A percentile compares a stretch with the other conserved stretches of the same genome.
Evolutionary conservation across 2,113 vertebrate species (phyloP).

Genomic region (Saccopteryx leptura): DNA sequence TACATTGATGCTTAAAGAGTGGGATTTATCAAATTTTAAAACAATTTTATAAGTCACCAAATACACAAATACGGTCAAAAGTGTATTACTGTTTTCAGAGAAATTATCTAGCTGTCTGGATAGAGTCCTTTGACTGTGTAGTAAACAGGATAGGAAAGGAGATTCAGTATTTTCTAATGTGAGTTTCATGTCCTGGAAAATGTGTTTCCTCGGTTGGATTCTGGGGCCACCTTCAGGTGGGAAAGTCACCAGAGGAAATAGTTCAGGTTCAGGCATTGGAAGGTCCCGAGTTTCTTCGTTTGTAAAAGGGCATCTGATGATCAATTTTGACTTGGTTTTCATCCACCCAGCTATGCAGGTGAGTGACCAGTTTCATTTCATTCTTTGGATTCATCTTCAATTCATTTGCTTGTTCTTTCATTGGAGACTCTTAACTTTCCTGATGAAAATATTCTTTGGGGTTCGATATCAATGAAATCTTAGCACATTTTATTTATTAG

Average conservation of each 20-base stretch:
- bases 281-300: not conserved
- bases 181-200: constrained; percentile 30
- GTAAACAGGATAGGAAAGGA: not conserved
- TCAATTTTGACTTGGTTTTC: not conserved
- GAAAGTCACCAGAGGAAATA: constrained; percentile 11
- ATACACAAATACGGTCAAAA: not conserved
- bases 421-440: not conserved
- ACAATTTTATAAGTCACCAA: constrained; percentile 22
- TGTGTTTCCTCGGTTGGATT: not conserved
- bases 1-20: not conserved
- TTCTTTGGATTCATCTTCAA: constrained; percentile 17
- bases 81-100: not conserved
- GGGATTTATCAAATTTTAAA: not conserved
- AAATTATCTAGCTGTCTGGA: not conserved
- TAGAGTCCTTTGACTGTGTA: not conserved
- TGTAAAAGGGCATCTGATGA: not conserved
- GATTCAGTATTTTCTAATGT: constrained; percentile 5
- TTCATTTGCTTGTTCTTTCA: constrained; percentile 15
- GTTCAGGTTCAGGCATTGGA: not conserved
- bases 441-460: not conserved
- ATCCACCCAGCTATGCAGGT: not conserved
- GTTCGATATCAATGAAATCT: not conserved
- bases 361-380: not conserved
- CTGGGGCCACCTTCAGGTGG: constrained; percentile 49
- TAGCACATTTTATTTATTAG: constrained; percentile 6